Percentiles rank a stretch among this genome's conserved stretches.
phyloP scores from a whole-genome alignment of 1,140 invertebrate species.

The Steinernema khuongi region DNA sequence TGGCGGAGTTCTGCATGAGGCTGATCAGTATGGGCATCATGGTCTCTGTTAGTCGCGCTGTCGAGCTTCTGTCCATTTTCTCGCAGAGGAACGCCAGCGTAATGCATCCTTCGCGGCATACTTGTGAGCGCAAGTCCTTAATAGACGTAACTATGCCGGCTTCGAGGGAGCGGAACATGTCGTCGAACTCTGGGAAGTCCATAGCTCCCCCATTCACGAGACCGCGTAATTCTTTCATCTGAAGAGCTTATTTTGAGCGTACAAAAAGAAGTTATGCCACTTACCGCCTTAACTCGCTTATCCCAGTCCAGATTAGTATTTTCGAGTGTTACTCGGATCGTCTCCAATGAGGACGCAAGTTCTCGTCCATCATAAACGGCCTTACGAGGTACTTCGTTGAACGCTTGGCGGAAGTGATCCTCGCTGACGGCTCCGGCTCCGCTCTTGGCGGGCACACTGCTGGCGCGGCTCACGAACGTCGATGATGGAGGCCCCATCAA shows the following conservation, averaged over 20 bases:
- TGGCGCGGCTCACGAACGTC: neutral
- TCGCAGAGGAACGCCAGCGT: constrained; percentile 85
- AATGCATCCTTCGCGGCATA: constrained; percentile 87
- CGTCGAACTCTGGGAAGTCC: constrained; percentile 75
- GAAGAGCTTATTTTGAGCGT: constrained; percentile 11
- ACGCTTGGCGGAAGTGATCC: constrained; percentile 36
- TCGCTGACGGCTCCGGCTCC: constrained; percentile 36
- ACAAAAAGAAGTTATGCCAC: constrained; percentile 10
- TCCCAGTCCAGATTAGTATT: constrained; percentile 44
- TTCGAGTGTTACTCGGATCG: constrained; percentile 24
- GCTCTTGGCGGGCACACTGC: neutral
- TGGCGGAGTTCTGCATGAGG: constrained; percentile 89
- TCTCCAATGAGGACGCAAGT: constrained; percentile 31
- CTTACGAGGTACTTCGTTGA: constrained; percentile 27
- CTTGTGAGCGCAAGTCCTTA: constrained; percentile 82
- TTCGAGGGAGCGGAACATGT: constrained; percentile 73
- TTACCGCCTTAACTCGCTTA: constrained; percentile 39
- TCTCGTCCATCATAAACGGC: constrained; percentile 14
- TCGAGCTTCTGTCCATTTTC: constrained; percentile 70
- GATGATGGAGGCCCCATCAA: too few relatives aligned
- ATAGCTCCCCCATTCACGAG: constrained; percentile 69
- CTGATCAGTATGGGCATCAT: constrained; percentile 77
- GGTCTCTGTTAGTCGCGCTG: constrained; percentile 77
- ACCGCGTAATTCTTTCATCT: constrained; percentile 34
- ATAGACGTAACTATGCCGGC: constrained; percentile 74